Conservation (phyloP, 1,140 invertebrate species). For the Plodia interpunctella region DNA sequence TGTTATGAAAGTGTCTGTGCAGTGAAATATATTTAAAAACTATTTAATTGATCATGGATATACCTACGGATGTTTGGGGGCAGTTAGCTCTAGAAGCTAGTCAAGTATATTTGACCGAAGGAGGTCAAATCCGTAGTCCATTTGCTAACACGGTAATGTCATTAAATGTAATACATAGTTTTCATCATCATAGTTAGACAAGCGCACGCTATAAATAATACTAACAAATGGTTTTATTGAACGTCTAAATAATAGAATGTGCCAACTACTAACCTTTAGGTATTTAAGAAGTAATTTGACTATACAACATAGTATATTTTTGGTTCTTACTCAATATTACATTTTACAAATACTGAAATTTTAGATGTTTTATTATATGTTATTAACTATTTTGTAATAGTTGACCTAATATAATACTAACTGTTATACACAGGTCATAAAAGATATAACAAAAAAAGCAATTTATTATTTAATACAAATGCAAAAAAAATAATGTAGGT, state of each 20-base stretch:
- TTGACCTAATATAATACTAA: too few relatives aligned
- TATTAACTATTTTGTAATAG: too few relatives aligned
- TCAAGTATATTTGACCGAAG: conserved; percentile 89
- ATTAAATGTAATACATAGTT: not conserved
- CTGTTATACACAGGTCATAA: too few relatives aligned
- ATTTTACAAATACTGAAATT: not conserved
- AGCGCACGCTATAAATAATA: conserved; percentile 6
- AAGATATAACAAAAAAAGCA: too few relatives aligned
- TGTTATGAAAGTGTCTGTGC: conserved; percentile 21
- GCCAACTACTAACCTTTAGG: not conserved
- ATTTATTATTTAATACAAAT: too few relatives aligned
- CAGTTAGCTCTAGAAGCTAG: conserved; percentile 89
- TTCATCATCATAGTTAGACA: not conserved
- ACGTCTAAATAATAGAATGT: not conserved
- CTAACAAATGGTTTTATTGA: conserved; percentile 16
- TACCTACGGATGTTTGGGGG: conserved; percentile 85
- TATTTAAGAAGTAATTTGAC: not conserved
- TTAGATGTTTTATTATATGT: too few relatives aligned
- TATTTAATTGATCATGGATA: conserved; percentile 74
- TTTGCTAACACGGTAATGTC: conserved; percentile 88
- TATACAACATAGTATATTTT: not conserved
- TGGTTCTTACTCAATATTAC: not conserved
- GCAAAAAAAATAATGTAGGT: too few relatives aligned
- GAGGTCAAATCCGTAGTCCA: conserved; percentile 84
- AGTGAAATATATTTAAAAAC: conserved; percentile 14